These are phyloP conservation scores for Cataglyphis altisquamis DNA, from an alignment of 2,888 invertebrate species.

Conservation along the genomic window DNA sequence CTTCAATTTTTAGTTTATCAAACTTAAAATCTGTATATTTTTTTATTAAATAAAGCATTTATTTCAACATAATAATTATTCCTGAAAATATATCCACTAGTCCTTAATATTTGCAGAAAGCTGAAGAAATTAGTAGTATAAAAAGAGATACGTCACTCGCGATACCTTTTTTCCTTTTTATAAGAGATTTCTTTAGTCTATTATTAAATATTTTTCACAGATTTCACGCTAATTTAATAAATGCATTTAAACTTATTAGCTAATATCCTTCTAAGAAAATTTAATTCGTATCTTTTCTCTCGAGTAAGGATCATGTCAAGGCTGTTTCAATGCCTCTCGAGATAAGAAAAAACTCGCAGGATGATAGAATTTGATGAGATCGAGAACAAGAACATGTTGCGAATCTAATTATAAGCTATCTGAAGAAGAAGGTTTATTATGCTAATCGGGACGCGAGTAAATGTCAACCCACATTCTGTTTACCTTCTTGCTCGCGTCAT, in stretches of 20 bases:
- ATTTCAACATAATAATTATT: background rate
- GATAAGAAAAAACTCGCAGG: conserved; percentile 6
- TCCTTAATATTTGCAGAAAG: background rate
- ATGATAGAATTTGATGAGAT: conserved; percentile 38
- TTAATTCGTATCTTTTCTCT: background rate
- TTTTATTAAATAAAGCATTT: background rate
- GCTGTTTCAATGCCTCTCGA: conserved; percentile 15
- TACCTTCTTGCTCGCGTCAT: conserved; percentile 68
- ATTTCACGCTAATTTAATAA: background rate
- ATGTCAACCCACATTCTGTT: conserved; percentile 82
- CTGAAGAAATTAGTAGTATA: background rate
- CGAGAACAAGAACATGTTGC: conserved; percentile 70
- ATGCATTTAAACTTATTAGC: background rate
- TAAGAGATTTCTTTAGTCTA: background rate
- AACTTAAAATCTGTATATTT: background rate
- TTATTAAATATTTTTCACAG: background rate
- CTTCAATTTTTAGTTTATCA: background rate
- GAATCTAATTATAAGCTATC: conserved; percentile 81
- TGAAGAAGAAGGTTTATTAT: conserved; percentile 78
- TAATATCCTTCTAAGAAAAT: background rate
- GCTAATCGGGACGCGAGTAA: conserved; percentile 81
- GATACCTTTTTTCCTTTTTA: background rate
- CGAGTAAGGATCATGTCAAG: conserved; percentile 56
- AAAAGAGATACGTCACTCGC: background rate
- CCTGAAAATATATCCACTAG: too few species aligned